A percentile compares a stretch with the other conserved stretches of the same genome.
phyloP scores from a whole-genome alignment of 2,888 invertebrate genomes.

The Lomographa bimaculata region DNA sequence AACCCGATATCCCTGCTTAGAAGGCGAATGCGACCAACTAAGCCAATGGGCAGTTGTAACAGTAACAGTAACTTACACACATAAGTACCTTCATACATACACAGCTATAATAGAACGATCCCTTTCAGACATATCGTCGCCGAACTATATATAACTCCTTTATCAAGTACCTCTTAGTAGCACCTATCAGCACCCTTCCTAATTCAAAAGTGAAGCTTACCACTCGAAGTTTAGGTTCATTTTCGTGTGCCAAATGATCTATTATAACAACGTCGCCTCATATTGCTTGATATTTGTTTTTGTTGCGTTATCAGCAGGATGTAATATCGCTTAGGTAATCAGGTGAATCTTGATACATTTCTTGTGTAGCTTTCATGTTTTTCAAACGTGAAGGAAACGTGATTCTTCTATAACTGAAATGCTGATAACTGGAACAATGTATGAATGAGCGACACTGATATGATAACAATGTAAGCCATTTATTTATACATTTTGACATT shows the following conservation, averaged over 20 bases:
- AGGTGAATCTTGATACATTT: constrained; percentile 21
- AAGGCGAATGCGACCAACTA: too few relatives aligned
- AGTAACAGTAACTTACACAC: too few relatives aligned
- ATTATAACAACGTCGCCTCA: constrained; percentile 18
- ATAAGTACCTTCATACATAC: too few relatives aligned
- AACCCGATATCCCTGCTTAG: too few relatives aligned
- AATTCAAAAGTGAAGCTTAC: constrained; percentile 12
- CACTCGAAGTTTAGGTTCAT: constrained; percentile 1
- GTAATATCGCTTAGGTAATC: constrained; percentile 29
- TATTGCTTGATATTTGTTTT: constrained; percentile 34
- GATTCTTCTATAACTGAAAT: constrained; percentile 2
- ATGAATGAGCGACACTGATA: neutral
- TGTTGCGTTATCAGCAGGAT: constrained; percentile 23
- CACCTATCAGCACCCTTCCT: constrained; percentile 24
- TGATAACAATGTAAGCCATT: too few relatives aligned
- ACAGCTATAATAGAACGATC: constrained; percentile 19
- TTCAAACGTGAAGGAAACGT: constrained; percentile 10
- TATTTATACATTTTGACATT: too few relatives aligned
- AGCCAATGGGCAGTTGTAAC: too few relatives aligned
- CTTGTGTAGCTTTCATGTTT: constrained; percentile 7
- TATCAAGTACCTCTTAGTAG: constrained; percentile 34
- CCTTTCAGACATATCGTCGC: constrained; percentile 45
- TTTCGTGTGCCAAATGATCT: constrained; percentile 3
- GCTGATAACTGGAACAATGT: neutral
- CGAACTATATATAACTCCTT: constrained; percentile 45